Evolutionary conservation across 2,888 invertebrate genomes (phyloP).

Genomic region (Calameuta pallipes): DNA sequence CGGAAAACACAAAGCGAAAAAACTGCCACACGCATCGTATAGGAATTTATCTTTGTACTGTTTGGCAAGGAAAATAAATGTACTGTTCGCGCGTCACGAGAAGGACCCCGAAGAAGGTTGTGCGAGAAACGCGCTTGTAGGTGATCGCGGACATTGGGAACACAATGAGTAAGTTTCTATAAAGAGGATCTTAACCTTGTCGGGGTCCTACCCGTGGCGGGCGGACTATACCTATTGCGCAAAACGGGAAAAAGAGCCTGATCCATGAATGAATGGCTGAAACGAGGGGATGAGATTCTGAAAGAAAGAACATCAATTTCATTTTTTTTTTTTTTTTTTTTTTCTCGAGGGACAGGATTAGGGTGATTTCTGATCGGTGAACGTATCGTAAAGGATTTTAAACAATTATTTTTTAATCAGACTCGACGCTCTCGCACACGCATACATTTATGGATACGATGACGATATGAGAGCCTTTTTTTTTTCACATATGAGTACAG

Average conservation of each 20-base stretch:
- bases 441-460: conserved; percentile 1
- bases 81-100: conserved; percentile 45
- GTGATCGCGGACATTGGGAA: neutral
- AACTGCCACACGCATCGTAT: neutral
- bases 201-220: conserved; percentile 42
- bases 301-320: conserved; percentile 64
- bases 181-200: conserved; percentile 22
- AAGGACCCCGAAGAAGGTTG: conserved; percentile 44
- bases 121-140: neutral
- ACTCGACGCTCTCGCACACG: conserved; percentile 9
- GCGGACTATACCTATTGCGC: conserved; percentile 63
- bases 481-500: neutral
- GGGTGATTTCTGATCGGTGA: neutral
- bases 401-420: neutral
- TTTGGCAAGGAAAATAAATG: conserved; percentile 23
- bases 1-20: conserved; percentile 29
- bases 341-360: neutral
- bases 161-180: neutral
- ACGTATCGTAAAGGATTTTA: neutral
- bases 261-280: conserved; percentile 66
- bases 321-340: conserved; percentile 40
- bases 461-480: too few species aligned
- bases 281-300: conserved; percentile 66
- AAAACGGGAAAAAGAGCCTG: conserved; percentile 67
- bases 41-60: neutral